A percentile compares a stretch with the other conserved stretches of the same genome.
These are phyloP conservation scores for Pterostichus madidus DNA, from an alignment of 2,888 invertebrate genomes.

Conservation along the genomic window DNA sequence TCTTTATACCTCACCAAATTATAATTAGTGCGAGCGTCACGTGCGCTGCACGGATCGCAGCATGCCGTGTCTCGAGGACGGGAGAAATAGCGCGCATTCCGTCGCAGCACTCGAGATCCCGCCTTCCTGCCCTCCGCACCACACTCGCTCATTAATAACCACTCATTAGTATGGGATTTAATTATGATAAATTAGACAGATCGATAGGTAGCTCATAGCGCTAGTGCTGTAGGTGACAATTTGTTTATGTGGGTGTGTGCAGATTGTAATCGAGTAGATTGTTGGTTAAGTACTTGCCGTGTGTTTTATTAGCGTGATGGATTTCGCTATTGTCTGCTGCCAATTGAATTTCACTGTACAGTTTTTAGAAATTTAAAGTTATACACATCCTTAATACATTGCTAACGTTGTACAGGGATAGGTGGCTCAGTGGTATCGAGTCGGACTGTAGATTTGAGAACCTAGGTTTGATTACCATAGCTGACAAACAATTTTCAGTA, in stretches of 20 bases:
- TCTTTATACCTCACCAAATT: neutral
- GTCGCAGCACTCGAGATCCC: neutral
- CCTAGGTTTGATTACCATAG: too few relatives aligned
- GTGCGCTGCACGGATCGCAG: slow-evolving; percentile 9
- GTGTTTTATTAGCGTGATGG: neutral
- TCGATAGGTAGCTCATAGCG: neutral
- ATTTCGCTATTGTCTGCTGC: neutral
- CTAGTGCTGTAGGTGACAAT: slow-evolving; percentile 5
- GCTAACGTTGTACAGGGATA: too few relatives aligned
- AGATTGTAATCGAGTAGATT: neutral
- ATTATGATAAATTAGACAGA: slow-evolving; percentile 48
- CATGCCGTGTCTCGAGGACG: slow-evolving; percentile 34
- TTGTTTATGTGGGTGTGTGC: neutral
- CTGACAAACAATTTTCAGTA: too few relatives aligned
- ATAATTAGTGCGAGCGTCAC: slow-evolving; percentile 16
- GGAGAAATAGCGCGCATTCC: slow-evolving; percentile 41
- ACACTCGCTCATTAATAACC: slow-evolving; percentile 26
- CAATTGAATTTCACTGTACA: too few relatives aligned
- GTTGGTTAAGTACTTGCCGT: too few relatives aligned
- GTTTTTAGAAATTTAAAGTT: too few relatives aligned
- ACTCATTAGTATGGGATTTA: slow-evolving; percentile 18
- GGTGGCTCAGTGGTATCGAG: too few relatives aligned
- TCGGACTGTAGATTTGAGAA: too few relatives aligned
- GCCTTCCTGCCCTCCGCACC: slow-evolving; percentile 26
- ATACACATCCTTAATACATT: too few relatives aligned